Percentiles rank a stretch among this genome's conserved stretches.
Evolutionary conservation across 2,113 vertebrate species (phyloP).

Genomic region (Pampusana beccarii): DNA sequence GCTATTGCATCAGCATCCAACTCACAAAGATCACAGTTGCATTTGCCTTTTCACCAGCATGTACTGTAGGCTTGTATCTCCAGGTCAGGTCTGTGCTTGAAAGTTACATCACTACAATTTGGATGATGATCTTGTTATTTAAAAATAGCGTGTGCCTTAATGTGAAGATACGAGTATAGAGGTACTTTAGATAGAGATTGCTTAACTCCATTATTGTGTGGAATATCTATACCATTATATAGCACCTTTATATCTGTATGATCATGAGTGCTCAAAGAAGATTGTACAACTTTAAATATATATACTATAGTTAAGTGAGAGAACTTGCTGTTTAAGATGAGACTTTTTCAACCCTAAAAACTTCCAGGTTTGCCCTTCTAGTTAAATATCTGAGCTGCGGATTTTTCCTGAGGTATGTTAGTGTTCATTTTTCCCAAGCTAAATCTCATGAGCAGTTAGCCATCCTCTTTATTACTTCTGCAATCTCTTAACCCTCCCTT

Average conservation of each 20-base stretch:
- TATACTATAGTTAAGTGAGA: neutral
- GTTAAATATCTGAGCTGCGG: conserved; percentile 21
- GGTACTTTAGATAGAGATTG: neutral
- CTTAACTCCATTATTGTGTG: neutral
- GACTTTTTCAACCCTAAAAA: neutral
- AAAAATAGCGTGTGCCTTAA: neutral
- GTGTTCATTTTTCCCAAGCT: conserved; percentile 18
- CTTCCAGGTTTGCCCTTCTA: neutral
- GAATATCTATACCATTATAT: neutral
- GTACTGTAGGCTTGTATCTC: neutral
- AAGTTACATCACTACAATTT: neutral
- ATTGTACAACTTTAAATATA: neutral
- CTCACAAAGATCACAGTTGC: neutral
- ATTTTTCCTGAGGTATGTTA: conserved; percentile 15
- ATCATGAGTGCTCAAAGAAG: neutral
- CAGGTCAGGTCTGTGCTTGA: neutral
- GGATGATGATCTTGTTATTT: neutral
- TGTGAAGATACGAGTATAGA: neutral
- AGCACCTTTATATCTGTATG: neutral
- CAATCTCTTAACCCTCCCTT: neutral
- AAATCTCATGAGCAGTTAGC: conserved; percentile 1
- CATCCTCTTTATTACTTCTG: neutral
- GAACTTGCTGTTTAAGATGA: neutral
- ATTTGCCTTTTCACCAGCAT: neutral
- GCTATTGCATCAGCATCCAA: neutral